phyloP scores from a whole-genome alignment of 2,888 invertebrate species.

The Drosophila mercatorum region DNA sequence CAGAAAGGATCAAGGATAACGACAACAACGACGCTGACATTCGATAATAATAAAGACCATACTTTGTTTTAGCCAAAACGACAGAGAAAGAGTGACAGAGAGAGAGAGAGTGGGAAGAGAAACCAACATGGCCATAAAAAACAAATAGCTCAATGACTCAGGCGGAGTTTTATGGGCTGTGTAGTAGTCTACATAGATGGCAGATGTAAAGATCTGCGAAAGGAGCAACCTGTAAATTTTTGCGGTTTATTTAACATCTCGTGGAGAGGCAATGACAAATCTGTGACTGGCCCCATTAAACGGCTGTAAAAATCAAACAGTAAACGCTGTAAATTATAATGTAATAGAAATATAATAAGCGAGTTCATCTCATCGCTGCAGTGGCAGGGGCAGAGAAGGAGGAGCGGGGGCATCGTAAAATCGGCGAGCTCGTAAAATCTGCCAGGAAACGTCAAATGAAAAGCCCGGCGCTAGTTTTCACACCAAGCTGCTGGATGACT shows the following conservation, averaged over 20 bases:
- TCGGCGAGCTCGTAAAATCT: conserved; percentile 57
- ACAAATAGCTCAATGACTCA: conserved; percentile 69
- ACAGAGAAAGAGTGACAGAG: background rate
- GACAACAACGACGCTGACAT: conserved; percentile 44
- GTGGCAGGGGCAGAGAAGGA: conserved; percentile 14
- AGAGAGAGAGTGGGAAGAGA: background rate
- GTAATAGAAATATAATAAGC: conserved; percentile 77
- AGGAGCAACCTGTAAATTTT: conserved; percentile 34
- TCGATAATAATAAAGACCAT: conserved; percentile 57
- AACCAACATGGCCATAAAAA: conserved; percentile 49
- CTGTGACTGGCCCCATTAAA: conserved; percentile 58
- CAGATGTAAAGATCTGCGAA: conserved; percentile 30
- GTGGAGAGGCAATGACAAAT: conserved; percentile 59
- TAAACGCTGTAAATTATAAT: conserved; percentile 70
- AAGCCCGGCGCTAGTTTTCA: conserved; percentile 68
- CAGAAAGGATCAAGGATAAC: conserved; percentile 60
- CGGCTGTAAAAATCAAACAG: conserved; percentile 66
- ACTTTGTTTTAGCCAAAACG: conserved; percentile 43
- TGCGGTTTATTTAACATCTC: conserved; percentile 51
- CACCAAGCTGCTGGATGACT: conserved; percentile 42
- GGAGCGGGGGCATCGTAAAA: conserved; percentile 52
- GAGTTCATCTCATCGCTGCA: conserved; percentile 44
- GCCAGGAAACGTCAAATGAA: conserved; percentile 46
- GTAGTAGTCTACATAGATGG: conserved; percentile 12
- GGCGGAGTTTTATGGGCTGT: conserved; percentile 58